phyloP scores from a whole-genome alignment of 2,888 invertebrate species.

The Candidula unifasciata region DNA sequence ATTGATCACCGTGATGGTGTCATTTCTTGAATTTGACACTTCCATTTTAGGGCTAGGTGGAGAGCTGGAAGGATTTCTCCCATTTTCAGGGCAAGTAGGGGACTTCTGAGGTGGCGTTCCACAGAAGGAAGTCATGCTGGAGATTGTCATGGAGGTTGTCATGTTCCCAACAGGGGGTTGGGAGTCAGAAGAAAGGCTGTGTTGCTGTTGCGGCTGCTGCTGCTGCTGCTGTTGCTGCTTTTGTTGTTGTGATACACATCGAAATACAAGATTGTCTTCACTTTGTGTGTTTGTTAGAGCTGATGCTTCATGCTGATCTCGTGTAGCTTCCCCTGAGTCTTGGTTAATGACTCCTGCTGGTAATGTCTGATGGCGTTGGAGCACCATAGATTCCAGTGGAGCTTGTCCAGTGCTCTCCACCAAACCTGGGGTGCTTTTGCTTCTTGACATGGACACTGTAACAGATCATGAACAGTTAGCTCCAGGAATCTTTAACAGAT shows the following conservation, averaged over 20 bases:
- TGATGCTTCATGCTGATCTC: slow-evolving; percentile 32
- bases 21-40: slow-evolving; percentile 51
- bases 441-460: slow-evolving; percentile 88
- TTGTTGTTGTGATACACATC: slow-evolving; percentile 48
- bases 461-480: slow-evolving; percentile 19
- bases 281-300: slow-evolving; percentile 55
- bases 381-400: slow-evolving; percentile 79
- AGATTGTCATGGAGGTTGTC: slow-evolving; percentile 67
- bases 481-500: too few species aligned
- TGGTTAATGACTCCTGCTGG: slow-evolving; percentile 62
- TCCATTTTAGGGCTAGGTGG: slow-evolving; percentile 74
- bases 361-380: slow-evolving; percentile 69
- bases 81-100: slow-evolving; percentile 49
- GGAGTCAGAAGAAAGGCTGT: slow-evolving; percentile 59
- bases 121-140: slow-evolving; percentile 70
- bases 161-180: slow-evolving; percentile 57
- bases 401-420: slow-evolving; percentile 94
- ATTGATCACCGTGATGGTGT: slow-evolving; percentile 56
- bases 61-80: slow-evolving; percentile 80
- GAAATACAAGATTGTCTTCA: slow-evolving; percentile 56
- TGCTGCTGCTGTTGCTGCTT: neutral
- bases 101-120: slow-evolving; percentile 64
- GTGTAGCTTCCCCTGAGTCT: slow-evolving; percentile 31
- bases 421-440: slow-evolving; percentile 96
- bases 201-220: slow-evolving; percentile 29